These are phyloP conservation scores for Drosophila affinis DNA, from an alignment of 2,888 invertebrate species.

Conservation along the genomic window DNA sequence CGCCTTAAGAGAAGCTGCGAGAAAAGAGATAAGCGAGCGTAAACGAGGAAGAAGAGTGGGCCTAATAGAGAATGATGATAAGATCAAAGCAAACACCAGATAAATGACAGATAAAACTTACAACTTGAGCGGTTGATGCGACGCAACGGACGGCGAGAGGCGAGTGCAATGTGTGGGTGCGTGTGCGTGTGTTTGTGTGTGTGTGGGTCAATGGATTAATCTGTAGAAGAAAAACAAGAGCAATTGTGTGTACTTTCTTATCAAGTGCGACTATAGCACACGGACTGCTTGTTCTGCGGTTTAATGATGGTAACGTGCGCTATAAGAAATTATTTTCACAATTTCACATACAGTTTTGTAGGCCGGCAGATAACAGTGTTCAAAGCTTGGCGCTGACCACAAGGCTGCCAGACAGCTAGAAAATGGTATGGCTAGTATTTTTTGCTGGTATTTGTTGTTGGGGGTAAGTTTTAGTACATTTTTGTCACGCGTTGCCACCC, in stretches of 20 bases:
- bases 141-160: constrained; percentile 31
- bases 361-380: neutral
- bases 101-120: constrained; percentile 62
- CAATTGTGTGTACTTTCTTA: constrained; percentile 12
- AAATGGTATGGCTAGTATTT: neutral
- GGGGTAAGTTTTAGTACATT: neutral
- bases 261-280: constrained; percentile 46
- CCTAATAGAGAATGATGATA: constrained; percentile 56
- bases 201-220: constrained; percentile 20
- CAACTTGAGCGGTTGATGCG: constrained; percentile 42
- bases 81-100: constrained; percentile 61
- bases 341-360: neutral
- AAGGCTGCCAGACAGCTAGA: constrained; percentile 1
- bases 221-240: neutral
- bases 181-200: constrained; percentile 10
- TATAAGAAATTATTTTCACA: constrained; percentile 4
- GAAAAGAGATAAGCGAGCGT: no score
- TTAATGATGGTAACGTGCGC: constrained; percentile 65
- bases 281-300: constrained; percentile 33
- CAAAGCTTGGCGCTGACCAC: neutral
- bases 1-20: constrained; percentile 12
- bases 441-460: neutral
- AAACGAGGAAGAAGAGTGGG: neutral
- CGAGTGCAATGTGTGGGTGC: constrained; percentile 27
- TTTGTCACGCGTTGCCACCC: neutral